phyloP scores from a whole-genome alignment of 2,113 vertebrate genomes.

The Nematolebias whitei region DNA sequence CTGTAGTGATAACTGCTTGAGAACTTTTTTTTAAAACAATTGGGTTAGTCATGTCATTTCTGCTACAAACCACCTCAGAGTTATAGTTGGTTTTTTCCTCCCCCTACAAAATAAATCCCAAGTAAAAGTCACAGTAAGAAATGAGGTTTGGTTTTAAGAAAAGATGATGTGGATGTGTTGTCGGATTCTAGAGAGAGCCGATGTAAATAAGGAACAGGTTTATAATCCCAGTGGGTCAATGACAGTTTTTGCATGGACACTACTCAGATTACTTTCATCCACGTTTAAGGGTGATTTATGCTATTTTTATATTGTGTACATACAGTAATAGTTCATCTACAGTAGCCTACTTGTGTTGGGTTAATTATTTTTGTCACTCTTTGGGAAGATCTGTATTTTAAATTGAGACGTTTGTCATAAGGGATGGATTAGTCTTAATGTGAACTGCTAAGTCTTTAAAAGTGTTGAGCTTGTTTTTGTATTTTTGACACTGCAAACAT shows the following conservation, averaged over 20 bases:
- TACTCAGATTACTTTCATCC: slow-evolving; percentile 34
- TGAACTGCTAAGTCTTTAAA: slow-evolving; percentile 44
- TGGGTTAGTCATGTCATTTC: slow-evolving; percentile 8
- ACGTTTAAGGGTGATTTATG: slow-evolving; percentile 15
- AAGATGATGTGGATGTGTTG: neutral
- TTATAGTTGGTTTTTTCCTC: neutral
- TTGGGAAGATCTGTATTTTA: slow-evolving; percentile 26
- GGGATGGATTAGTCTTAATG: slow-evolving; percentile 39
- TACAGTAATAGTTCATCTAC: slow-evolving; percentile 33
- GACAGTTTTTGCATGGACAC: slow-evolving; percentile 21
- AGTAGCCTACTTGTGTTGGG: slow-evolving; percentile 15
- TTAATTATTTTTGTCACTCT: slow-evolving; percentile 4
- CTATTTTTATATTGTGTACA: slow-evolving; percentile 36
- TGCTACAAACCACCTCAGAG: slow-evolving; percentile 13
- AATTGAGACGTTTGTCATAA: slow-evolving; percentile 37
- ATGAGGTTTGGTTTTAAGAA: slow-evolving; percentile 4
- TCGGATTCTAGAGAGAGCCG: slow-evolving; percentile 18
- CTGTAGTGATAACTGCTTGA: slow-evolving; percentile 29
- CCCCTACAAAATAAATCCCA: too few relatives aligned
- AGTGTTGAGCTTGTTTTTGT: slow-evolving; percentile 11
- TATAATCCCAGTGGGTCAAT: slow-evolving; percentile 8
- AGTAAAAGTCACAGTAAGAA: neutral
- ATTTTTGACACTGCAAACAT: neutral
- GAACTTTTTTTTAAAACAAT: slow-evolving; percentile 1
- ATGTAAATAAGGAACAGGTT: slow-evolving; percentile 22